A percentile compares a stretch with the other conserved stretches of the same genome.
These are phyloP conservation scores for Echinops telfairi DNA, from an alignment of 2,113 vertebrate species.

Conservation along the genomic window DNA sequence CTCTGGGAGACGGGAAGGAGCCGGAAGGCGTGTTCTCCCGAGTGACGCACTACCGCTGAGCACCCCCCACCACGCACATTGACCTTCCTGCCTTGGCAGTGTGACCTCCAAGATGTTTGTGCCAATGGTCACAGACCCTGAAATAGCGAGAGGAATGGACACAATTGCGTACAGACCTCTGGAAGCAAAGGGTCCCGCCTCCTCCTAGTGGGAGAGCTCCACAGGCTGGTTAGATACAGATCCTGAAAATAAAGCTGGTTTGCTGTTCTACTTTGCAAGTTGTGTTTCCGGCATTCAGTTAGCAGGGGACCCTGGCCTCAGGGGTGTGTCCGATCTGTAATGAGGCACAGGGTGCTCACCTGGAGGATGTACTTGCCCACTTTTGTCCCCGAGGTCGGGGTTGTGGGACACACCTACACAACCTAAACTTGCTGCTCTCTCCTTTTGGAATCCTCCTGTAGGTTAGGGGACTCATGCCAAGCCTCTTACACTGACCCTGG, in stretches of 20 bases:
- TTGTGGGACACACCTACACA: background rate
- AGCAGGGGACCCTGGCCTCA: background rate
- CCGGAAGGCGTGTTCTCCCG: slow-evolving; percentile 95
- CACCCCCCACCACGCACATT: too few relatives aligned
- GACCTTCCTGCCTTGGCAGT: too few relatives aligned
- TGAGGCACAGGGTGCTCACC: background rate
- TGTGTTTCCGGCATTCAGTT: background rate
- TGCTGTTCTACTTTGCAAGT: background rate
- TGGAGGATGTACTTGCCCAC: background rate
- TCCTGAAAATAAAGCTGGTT: slow-evolving; percentile 55
- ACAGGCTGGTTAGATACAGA: background rate
- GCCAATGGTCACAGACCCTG: accelerated
- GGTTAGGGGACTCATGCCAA: too few relatives aligned
- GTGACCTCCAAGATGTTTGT: accelerated
- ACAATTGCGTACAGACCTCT: background rate
- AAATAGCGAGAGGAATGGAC: background rate
- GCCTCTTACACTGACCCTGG: background rate
- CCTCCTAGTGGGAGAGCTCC: background rate
- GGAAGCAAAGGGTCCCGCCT: background rate
- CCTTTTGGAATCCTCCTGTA: background rate
- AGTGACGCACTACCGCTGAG: slow-evolving; percentile 88
- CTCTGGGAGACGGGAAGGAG: slow-evolving; percentile 93
- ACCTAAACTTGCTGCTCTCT: background rate
- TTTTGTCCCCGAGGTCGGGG: background rate
- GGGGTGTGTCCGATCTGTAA: too few relatives aligned